Percentiles rank a stretch among this genome's conserved stretches.
Evolutionary conservation across 2,888 invertebrate genomes (phyloP).

Genomic region (Germaria angustata): DNA sequence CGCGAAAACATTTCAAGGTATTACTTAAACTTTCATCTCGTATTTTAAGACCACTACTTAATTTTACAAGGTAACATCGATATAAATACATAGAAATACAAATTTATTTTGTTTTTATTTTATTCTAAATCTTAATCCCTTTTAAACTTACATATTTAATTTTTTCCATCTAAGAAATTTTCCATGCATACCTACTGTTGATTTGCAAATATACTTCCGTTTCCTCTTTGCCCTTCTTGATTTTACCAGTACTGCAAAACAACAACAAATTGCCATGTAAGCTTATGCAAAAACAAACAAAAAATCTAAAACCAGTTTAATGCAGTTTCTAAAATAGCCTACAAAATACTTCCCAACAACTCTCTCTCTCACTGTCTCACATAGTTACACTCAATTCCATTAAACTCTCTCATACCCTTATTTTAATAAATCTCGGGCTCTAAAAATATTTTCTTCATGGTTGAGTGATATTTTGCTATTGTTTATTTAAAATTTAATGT

Average conservation of each 20-base stretch:
- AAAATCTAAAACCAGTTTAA: constrained; percentile 57
- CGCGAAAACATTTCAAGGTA: too few relatives aligned
- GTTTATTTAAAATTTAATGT: constrained; percentile 46
- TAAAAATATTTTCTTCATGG: constrained; percentile 40
- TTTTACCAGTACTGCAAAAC: constrained; percentile 6
- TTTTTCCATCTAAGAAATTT: too few relatives aligned
- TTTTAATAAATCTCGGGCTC: constrained; percentile 17
- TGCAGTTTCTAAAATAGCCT: constrained; percentile 56
- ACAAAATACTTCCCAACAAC: constrained; percentile 34
- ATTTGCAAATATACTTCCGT: constrained; percentile 62
- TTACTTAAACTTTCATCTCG: too few relatives aligned
- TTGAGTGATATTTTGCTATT: constrained; percentile 59
- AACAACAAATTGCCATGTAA: constrained; percentile 55
- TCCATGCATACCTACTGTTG: constrained; percentile 46
- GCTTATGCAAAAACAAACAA: constrained; percentile 48
- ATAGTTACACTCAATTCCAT: constrained; percentile 25
- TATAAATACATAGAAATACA: too few relatives aligned
- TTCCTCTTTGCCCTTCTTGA: constrained; percentile 64
- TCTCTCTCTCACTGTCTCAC: constrained; percentile 26
- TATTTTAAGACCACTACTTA: too few relatives aligned
- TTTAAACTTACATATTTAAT: too few relatives aligned
- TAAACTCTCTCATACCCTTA: constrained; percentile 52
- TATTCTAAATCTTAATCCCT: too few relatives aligned
- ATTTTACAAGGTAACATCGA: too few relatives aligned
- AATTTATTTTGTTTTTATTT: too few relatives aligned